Conservation (phyloP, 1,140 invertebrate species). For the Conus ventricosus region DNA sequence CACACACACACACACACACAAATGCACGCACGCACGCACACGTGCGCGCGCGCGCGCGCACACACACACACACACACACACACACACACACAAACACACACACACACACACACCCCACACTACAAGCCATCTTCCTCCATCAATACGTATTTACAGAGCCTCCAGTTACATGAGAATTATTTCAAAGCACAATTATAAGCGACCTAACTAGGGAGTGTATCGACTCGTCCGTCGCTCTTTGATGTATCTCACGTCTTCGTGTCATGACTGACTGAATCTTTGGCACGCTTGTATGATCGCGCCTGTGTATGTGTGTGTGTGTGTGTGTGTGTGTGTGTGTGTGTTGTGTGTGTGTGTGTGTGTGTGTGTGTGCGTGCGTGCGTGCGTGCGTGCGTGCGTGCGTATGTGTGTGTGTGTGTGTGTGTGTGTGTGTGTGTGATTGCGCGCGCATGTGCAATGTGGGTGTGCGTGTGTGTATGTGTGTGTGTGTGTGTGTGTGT, state of each 20-base stretch:
- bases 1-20: too few relatives aligned
- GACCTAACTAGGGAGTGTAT: too few relatives aligned
- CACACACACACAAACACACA: not conserved
- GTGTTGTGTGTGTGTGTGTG: not conserved
- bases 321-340: not conserved
- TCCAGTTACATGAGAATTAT: too few relatives aligned
- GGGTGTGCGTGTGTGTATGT: not conserved
- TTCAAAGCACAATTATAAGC: too few relatives aligned
- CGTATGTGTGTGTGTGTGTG: not conserved
- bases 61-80: too few relatives aligned
- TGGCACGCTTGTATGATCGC: too few relatives aligned
- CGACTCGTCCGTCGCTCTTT: too few relatives aligned
- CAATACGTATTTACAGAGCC: too few relatives aligned
- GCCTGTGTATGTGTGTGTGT: not conserved
- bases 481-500: not conserved
- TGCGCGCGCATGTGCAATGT: not conserved
- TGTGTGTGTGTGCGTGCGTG: not conserved
- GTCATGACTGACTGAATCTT: too few relatives aligned
- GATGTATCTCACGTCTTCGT: too few relatives aligned
- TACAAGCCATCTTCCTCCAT: not conserved
- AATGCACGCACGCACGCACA: too few relatives aligned
- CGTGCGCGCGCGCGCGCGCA: too few relatives aligned
- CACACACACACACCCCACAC: not conserved
- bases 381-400: not conserved
- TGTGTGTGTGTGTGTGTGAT: not conserved